These are phyloP conservation scores for Halichondria panicea DNA, from an alignment of 37 sponge, comb jelly and placozoan genomes.

Conservation along the genomic window DNA sequence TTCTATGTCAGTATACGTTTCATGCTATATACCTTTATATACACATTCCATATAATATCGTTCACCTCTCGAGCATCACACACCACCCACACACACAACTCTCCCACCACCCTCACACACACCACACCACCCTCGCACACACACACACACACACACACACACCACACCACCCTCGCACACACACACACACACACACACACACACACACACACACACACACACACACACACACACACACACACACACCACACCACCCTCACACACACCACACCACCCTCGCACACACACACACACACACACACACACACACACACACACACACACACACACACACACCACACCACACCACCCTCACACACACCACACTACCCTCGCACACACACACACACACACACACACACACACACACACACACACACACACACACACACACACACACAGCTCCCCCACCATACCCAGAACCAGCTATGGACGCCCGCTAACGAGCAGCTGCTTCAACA, in stretches of 20 bases:
- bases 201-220: not conserved
- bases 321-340: too few species aligned
- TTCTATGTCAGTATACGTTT: too few species aligned
- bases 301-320: not conserved
- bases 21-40: too few species aligned
- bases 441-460: slow-evolving; percentile 42
- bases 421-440: slow-evolving; percentile 3
- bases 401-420: slow-evolving; percentile 1
- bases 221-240: slow-evolving; percentile 12
- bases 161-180: not conserved
- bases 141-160: not conserved
- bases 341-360: too few species aligned
- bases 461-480: slow-evolving; percentile 26
- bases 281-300: not conserved
- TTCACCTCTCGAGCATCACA: too few species aligned
- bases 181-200: slow-evolving; percentile 11
- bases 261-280: not conserved
- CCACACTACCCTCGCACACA: not conserved
- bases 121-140: too few species aligned
- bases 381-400: not conserved
- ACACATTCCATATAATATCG: too few species aligned
- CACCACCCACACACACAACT: too few species aligned
- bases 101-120: too few species aligned
- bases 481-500: slow-evolving; percentile 28
- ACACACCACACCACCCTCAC: not conserved